These are phyloP conservation scores for Stichodactyla mertensii DNA, from an alignment of 64 coral and sea anemone genomes.

Conservation along the genomic window DNA sequence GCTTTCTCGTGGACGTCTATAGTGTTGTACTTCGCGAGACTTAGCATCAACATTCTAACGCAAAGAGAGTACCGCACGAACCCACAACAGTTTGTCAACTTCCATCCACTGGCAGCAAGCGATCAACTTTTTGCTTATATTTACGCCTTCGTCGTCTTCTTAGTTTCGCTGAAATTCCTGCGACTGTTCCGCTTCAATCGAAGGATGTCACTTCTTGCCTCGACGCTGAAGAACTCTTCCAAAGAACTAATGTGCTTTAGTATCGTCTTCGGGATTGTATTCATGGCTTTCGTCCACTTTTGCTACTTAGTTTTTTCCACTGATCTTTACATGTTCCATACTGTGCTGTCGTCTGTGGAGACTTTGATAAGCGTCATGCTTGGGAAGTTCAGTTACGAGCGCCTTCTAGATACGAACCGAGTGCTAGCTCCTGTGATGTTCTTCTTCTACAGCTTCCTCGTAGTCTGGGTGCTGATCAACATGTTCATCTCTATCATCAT, in stretches of 20 bases:
- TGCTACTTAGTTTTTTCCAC: conserved; percentile 75
- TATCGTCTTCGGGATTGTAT: conserved; percentile 83
- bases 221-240: conserved; percentile 44
- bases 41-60: conserved; percentile 53
- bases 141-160: conserved; percentile 71
- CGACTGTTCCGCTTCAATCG: conserved; percentile 89
- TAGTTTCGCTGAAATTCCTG: conserved; percentile 92
- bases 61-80: conserved; percentile 54
- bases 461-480: conserved; percentile 86
- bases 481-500: conserved; percentile 95
- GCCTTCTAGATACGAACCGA: conserved; percentile 62
- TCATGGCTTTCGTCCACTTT: conserved; percentile 76
- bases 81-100: conserved; percentile 57
- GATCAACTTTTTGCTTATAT: conserved; percentile 77
- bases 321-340: conserved; percentile 86
- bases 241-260: conserved; percentile 67
- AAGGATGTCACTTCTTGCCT: conserved; percentile 88
- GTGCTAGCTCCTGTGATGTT: conserved; percentile 73
- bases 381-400: conserved; percentile 91
- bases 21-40: conserved; percentile 71
- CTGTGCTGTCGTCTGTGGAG: conserved; percentile 62
- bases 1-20: conserved; percentile 64
- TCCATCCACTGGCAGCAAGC: conserved; percentile 60
- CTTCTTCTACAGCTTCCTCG: conserved; percentile 73
- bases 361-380: conserved; percentile 90